These are phyloP conservation scores for Diacarnus erythraeanus DNA, from an alignment of 37 sponge, comb jelly and placozoan species.

Conservation along the genomic window DNA sequence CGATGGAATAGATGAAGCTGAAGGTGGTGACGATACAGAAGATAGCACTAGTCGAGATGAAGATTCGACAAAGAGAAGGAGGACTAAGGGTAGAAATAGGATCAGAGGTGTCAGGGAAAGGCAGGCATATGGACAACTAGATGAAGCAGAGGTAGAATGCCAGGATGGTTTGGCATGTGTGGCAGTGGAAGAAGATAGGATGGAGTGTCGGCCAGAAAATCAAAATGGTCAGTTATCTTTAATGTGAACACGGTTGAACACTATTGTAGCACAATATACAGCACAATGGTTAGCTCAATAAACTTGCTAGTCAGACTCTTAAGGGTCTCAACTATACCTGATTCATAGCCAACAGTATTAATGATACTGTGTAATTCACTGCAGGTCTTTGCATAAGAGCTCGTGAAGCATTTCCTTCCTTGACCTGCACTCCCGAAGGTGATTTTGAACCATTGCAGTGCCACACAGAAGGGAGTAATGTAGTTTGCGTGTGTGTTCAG, in stretches of 20 bases:
- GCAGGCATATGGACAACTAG: neutral
- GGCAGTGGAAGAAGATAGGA: neutral
- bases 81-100: neutral
- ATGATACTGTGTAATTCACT: neutral
- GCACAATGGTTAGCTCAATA: too few relatives aligned
- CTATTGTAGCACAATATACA: too few relatives aligned
- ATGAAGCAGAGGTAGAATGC: slow-evolving; percentile 5
- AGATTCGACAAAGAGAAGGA: neutral
- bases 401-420: neutral
- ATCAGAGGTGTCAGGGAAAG: slow-evolving; percentile 19
- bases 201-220: slow-evolving; percentile 20
- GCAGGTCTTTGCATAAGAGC: slow-evolving; percentile 16
- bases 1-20: slow-evolving; percentile 14
- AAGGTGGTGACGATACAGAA: neutral
- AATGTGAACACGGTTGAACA: too few relatives aligned
- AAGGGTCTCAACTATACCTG: too few relatives aligned
- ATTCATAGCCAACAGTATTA: neutral
- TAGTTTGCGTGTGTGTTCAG: slow-evolving; percentile 7
- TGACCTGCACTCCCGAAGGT: slow-evolving; percentile 7
- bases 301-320: too few relatives aligned
- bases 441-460: slow-evolving; percentile 9
- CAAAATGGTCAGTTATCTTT: too few relatives aligned
- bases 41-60: neutral
- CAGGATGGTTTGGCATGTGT: slow-evolving; percentile 14
- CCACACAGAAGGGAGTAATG: neutral